These are phyloP conservation scores for Syngnathus rostellatus DNA, from an alignment of 2,797 vertebrate genomes.

Conservation along the genomic window DNA sequence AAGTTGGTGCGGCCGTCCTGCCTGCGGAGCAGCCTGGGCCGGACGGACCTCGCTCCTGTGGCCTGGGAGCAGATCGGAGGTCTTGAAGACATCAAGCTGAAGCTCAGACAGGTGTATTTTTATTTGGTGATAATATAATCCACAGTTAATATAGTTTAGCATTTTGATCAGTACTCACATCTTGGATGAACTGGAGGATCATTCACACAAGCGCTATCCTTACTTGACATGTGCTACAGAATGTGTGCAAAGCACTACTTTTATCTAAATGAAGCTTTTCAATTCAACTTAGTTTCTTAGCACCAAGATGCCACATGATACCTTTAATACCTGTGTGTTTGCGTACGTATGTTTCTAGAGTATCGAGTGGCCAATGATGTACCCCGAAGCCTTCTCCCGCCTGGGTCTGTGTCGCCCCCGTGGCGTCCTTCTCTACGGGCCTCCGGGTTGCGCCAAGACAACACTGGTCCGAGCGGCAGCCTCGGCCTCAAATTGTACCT, in stretches of 20 bases:
- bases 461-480: constrained; percentile 82
- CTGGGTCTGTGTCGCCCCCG: constrained; percentile 80
- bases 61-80: constrained; percentile 90
- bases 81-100: constrained; percentile 84
- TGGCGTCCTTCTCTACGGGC: constrained; percentile 86
- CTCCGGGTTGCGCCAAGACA: constrained; percentile 92
- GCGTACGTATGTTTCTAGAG: constrained; percentile 48
- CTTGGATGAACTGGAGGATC: background rate
- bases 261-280: too few relatives aligned
- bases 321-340: too few relatives aligned
- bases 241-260: too few relatives aligned
- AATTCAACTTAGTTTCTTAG: too few relatives aligned
- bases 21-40: constrained; percentile 76
- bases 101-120: constrained; percentile 79
- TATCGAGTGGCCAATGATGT: constrained; percentile 88
- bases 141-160: background rate
- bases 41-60: constrained; percentile 74
- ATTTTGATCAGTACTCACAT: background rate
- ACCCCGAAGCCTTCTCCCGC: constrained; percentile 79
- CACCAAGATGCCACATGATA: too few relatives aligned
- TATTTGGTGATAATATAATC: background rate
- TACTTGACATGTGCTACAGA: too few relatives aligned
- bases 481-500: constrained; percentile 75
- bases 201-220: background rate
- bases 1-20: constrained; percentile 81